phyloP scores from a whole-genome alignment of 2,113 vertebrate genomes.

The Mola mola region DNA sequence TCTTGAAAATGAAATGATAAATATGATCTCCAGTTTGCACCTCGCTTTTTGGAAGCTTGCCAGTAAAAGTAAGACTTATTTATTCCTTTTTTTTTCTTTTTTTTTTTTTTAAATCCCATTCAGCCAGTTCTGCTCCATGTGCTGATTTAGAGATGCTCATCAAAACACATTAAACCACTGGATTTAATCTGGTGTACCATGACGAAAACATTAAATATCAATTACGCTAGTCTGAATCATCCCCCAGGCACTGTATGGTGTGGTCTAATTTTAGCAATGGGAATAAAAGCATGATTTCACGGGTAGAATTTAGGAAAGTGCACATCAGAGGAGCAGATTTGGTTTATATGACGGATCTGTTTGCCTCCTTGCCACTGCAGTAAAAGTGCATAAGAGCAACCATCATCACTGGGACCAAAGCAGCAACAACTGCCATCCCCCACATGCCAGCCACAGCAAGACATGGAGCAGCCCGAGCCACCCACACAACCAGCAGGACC shows the following conservation, averaged over 20 bases:
- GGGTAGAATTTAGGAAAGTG: slow-evolving; percentile 23
- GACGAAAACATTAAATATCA: slow-evolving; percentile 72
- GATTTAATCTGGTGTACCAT: slow-evolving; percentile 53
- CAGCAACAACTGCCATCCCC: slow-evolving; percentile 88
- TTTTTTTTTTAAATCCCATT: neutral
- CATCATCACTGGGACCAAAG: slow-evolving; percentile 93
- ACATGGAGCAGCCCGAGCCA: slow-evolving; percentile 85
- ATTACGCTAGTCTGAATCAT: slow-evolving; percentile 56
- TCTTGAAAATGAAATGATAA: slow-evolving; percentile 59
- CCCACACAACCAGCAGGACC: slow-evolving; percentile 86
- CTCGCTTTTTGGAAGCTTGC: slow-evolving; percentile 69
- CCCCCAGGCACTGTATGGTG: slow-evolving; percentile 38
- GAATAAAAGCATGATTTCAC: slow-evolving; percentile 46
- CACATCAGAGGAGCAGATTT: neutral
- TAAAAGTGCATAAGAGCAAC: slow-evolving; percentile 94
- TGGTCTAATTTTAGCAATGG: slow-evolving; percentile 54
- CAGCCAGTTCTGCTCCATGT: slow-evolving; percentile 9
- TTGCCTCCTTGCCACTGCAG: slow-evolving; percentile 75
- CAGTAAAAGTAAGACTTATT: slow-evolving; percentile 75
- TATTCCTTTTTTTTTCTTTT: slow-evolving; percentile 1
- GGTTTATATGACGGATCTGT: slow-evolving; percentile 17
- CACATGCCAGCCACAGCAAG: slow-evolving; percentile 87
- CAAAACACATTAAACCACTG: slow-evolving; percentile 55
- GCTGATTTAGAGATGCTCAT: slow-evolving; percentile 45
- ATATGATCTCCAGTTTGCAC: slow-evolving; percentile 69